Conservation (phyloP, 2,888 invertebrate species). For the Celastrina argiolus region DNA sequence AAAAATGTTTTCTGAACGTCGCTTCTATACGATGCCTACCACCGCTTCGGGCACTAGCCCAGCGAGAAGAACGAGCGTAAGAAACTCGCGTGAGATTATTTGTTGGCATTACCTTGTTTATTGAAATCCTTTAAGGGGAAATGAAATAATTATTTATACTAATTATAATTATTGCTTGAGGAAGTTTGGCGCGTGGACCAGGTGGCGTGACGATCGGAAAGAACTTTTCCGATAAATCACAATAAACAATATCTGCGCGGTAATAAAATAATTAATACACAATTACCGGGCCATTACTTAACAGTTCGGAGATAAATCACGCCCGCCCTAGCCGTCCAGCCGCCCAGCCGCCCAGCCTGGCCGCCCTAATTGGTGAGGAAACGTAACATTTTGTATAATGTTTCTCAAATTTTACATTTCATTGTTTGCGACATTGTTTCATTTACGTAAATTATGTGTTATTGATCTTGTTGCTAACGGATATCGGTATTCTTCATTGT, state of each 20-base stretch:
- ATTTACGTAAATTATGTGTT: neutral
- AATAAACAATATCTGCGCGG: conserved; percentile 47
- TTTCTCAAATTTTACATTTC: neutral
- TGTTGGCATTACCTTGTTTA: neutral
- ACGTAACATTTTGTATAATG: conserved; percentile 1
- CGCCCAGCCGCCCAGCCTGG: neutral
- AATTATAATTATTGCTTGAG: neutral
- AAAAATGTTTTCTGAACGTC: too few species aligned
- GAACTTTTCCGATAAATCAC: conserved; percentile 41
- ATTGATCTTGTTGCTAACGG: neutral
- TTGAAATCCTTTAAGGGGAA: neutral
- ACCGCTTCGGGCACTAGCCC: too few species aligned
- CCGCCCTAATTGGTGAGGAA: neutral
- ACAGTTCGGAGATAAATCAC: conserved; percentile 33
- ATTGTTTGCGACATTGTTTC: neutral
- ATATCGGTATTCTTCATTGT: too few species aligned
- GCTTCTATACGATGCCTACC: too few species aligned
- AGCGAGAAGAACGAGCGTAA: too few species aligned
- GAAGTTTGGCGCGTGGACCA: neutral
- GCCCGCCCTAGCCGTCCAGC: neutral
- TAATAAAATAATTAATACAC: conserved; percentile 52
- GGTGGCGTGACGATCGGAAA: conserved; percentile 9
- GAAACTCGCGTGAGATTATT: too few species aligned
- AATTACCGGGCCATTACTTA: conserved; percentile 41
- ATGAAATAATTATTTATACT: neutral